Evolutionary conservation across 1,140 invertebrate species (phyloP), one percentile per base, ranked within the genome.

Genomic region (Ceratina australensis): DNA sequence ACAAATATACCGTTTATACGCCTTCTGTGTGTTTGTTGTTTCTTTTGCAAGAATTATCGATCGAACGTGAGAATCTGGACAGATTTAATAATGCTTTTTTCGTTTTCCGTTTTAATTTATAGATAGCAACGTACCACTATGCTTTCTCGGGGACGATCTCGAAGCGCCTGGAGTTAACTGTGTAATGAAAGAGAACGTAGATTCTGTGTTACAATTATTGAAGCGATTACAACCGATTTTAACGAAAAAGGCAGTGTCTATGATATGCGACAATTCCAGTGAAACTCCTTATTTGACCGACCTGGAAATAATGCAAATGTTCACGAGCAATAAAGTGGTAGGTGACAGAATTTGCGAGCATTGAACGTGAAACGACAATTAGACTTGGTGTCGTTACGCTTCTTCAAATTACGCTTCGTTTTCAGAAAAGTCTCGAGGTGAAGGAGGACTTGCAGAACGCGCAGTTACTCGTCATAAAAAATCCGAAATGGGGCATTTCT

Each of bases 401-500:
- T n/a, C n/a, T n/a, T n/a, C n/a, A 50, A 60, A 66, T 8, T n/a
- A 16, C 28, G 3, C 63, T n/a, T n/a, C n/a, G 10, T 42, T 92
- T 89, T 59, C 78, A 93, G 92, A 86, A 82, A 26, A 84, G 89
- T 64, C 56, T 81, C 56, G 93, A 93, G 68, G 91, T 94, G 47
- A 91, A 92, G 22, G 93, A 91, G 28, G 94, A 95, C 86, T 88
- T 96, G 7, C 91, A 94, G 68, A 95, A 95, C 84, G 92, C 95
- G 47, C 93, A 95, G 85, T 93, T 96, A n/a, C 89, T 96, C 18
- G 92, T 95, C 16, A 92, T 94, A n/a, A 93, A 93, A 61, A 96
- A 96, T 90, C 94, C 95, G 0, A 93, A 94, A 78, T 96, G 95
- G 95, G 94, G 94, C 16, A 92, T 96, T 13, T 92, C 92, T 81